phyloP scores from a whole-genome alignment of 2,797 vertebrate genomes.

The Spizella passerina region DNA sequence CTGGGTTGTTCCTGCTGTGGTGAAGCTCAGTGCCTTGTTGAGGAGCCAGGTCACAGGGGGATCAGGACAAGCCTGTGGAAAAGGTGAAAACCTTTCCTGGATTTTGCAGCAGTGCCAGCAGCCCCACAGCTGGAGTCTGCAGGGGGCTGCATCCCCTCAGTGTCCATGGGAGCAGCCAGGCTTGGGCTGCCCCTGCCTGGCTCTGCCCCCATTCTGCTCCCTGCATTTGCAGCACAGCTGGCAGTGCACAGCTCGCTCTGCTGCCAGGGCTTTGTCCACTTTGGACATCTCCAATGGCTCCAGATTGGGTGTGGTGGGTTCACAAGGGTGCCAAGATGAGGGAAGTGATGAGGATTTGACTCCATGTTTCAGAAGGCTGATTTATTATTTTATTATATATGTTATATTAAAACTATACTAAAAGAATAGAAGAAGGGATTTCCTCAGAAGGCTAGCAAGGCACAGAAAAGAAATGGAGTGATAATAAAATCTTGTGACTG shows the following conservation, averaged over 20 bases:
- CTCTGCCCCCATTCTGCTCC: background rate
- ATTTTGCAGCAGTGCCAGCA: background rate
- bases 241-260: background rate
- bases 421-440: no score
- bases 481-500: no score
- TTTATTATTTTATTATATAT: no score
- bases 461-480: no score
- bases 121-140: background rate
- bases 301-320: background rate
- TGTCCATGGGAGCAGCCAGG: background rate
- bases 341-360: no score
- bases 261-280: background rate
- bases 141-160: background rate
- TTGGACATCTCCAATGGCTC: background rate
- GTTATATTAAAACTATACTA: no score
- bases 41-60: background rate
- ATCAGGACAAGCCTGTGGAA: background rate
- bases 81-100: background rate
- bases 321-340: no score
- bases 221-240: background rate
- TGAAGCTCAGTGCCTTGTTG: background rate
- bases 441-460: no score
- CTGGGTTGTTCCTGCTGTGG: fast-evolving
- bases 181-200: background rate
- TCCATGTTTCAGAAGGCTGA: no score